phyloP scores from a whole-genome alignment of 2,888 invertebrate genomes.

The Glyphotaelius pellucidus region DNA sequence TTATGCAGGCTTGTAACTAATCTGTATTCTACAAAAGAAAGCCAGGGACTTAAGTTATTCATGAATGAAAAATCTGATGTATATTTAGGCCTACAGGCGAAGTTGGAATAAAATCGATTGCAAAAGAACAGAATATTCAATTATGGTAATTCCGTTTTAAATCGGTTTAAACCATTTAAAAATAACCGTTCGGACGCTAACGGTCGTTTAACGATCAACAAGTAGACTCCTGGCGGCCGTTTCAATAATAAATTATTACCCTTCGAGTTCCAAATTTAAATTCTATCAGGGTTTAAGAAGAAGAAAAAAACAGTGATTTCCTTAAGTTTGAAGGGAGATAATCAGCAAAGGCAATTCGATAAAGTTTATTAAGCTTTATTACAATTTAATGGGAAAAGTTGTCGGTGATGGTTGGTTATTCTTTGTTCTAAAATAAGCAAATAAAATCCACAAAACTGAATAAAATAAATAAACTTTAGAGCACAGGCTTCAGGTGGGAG shows the following conservation, averaged over 20 bases:
- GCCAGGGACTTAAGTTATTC: background rate
- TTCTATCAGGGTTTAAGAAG: background rate
- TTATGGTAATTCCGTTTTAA: background rate
- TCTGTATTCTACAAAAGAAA: too few relatives aligned
- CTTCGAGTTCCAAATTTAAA: background rate
- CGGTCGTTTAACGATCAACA: background rate
- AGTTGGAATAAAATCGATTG: background rate
- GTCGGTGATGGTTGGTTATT: background rate
- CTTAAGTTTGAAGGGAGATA: background rate
- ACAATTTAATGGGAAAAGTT: background rate
- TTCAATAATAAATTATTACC: background rate
- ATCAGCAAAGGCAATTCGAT: background rate
- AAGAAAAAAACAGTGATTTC: background rate
- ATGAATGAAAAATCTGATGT: background rate
- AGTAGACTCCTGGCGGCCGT: background rate
- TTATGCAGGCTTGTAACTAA: too few relatives aligned
- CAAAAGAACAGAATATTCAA: background rate
- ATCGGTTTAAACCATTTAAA: background rate
- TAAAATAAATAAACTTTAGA: too few relatives aligned
- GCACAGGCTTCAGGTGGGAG: too few relatives aligned
- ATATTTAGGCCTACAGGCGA: background rate
- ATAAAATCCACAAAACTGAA: background rate
- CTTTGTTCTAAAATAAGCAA: background rate
- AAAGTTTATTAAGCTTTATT: background rate
- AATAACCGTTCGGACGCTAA: constrained; percentile 2